Base-by-base conservation (phyloP, 2,797 vertebrate species). In the Microcaecilia unicolor region DNA sequence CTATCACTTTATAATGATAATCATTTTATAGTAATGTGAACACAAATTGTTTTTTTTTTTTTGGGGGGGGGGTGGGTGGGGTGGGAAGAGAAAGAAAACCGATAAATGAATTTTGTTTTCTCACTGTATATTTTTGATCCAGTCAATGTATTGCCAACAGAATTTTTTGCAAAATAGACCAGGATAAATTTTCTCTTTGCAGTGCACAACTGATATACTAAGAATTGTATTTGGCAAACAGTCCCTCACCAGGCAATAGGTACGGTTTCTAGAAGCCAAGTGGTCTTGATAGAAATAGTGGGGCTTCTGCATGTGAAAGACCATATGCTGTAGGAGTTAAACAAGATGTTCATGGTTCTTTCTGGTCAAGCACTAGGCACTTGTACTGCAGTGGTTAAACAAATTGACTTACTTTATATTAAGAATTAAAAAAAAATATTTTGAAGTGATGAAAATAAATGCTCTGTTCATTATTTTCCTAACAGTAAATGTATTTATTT, bases 401-500 rank as follows among this genome's bases (percentile, higher is more conserved):
- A 6, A 77, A 64, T 70, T 43, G 58, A 64, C 74, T 76, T 81
- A 72, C 48, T 29, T n/a, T 52, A 41, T 86, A 90, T 80, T 75
- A 80, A 64, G 31, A 72, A 81, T 81, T 78, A 73, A 84, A 86
- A 77, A n/a, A 54, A 58, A 37, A 51, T 72, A 64, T 82, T 86
- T 91, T 85, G 68, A 81, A 80, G 72, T 80, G 75, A 83, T 76
- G 72, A 56, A 67, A 61, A 25, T 44, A 57, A 52, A 69, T 34
- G 38, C 51, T 83, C 44, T 63, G 55, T 72, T 83, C 53, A 67
- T 74, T 62, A 68, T 58, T 74, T 79, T 74, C 66, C 44, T 75
- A 58, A 56, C 71, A 58, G 59, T 63, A 80, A 81, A 72, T 67
- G 56, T 81, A 76, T 88, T 87, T 91, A 91, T 94, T 20, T 91